These are phyloP conservation scores for Elaeidobius kamerunicus DNA, from an alignment of 2,888 invertebrate species.

Conservation along the genomic window DNA sequence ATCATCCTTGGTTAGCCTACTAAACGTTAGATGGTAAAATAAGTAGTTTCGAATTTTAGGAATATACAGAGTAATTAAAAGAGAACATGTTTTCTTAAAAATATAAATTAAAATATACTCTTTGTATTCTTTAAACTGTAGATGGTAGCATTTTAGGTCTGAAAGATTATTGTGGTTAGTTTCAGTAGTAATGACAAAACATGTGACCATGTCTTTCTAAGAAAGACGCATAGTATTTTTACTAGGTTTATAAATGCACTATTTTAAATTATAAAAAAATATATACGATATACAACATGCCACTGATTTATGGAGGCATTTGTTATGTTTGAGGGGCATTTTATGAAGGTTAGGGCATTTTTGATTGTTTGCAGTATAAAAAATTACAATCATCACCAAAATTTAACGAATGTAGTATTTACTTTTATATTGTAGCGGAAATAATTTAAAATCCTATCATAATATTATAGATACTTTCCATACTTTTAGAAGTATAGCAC, in stretches of 20 bases:
- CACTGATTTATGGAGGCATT: background rate
- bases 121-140: background rate
- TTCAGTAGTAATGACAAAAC: background rate
- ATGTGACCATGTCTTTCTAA: background rate
- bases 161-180: background rate
- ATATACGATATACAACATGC: background rate
- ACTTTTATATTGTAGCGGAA: no score
- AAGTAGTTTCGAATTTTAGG: background rate
- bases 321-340: background rate
- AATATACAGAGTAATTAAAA: no score
- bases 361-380: no score
- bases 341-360: background rate
- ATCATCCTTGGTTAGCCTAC: constrained; percentile 92
- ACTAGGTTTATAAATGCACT: background rate
- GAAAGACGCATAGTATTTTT: background rate
- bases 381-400: no score
- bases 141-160: background rate
- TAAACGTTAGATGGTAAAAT: constrained; percentile 31
- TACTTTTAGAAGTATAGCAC: no score
- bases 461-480: no score
- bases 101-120: background rate
- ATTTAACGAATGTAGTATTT: no score
- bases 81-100: background rate
- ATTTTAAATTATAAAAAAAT: background rate
- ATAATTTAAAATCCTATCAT: no score